Evolutionary conservation across 1,140 invertebrate species (phyloP).

Genomic region (Atta colombica): DNA sequence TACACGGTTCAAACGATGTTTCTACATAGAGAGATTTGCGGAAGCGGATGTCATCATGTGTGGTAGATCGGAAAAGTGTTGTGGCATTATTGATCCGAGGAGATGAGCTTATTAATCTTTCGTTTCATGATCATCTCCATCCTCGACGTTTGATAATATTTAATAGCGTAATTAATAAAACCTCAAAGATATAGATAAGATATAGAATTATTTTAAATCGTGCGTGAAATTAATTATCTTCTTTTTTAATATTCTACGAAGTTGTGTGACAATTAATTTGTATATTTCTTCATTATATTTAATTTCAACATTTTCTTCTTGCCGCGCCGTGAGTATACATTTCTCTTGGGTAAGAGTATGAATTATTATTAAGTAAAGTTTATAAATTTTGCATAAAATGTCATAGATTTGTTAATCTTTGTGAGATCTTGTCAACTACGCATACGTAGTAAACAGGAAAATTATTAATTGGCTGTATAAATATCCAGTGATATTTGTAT

Average conservation of each 20-base stretch:
- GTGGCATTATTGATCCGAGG: slow-evolving; percentile 36
- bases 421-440: not conserved
- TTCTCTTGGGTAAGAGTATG: not conserved
- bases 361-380: not conserved
- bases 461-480: slow-evolving; percentile 3
- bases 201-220: not conserved
- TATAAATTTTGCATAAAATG: not conserved
- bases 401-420: slow-evolving; percentile 25
- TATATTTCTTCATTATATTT: no score
- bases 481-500: not conserved
- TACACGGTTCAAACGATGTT: slow-evolving; percentile 26
- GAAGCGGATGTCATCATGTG: slow-evolving; percentile 29
- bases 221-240: slow-evolving; percentile 1
- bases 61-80: slow-evolving; percentile 6
- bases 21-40: slow-evolving; percentile 24
- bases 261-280: not conserved
- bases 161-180: slow-evolving; percentile 19
- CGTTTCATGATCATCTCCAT: not conserved
- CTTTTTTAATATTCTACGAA: not conserved
- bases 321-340: not conserved
- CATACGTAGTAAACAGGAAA: not conserved
- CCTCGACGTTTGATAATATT: slow-evolving; percentile 37
- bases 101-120: slow-evolving; percentile 52
- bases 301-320: not conserved
- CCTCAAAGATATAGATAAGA: not conserved